Base-by-base conservation (phyloP, 2,113 vertebrate species). In the Tragelaphus imberbis region DNA sequence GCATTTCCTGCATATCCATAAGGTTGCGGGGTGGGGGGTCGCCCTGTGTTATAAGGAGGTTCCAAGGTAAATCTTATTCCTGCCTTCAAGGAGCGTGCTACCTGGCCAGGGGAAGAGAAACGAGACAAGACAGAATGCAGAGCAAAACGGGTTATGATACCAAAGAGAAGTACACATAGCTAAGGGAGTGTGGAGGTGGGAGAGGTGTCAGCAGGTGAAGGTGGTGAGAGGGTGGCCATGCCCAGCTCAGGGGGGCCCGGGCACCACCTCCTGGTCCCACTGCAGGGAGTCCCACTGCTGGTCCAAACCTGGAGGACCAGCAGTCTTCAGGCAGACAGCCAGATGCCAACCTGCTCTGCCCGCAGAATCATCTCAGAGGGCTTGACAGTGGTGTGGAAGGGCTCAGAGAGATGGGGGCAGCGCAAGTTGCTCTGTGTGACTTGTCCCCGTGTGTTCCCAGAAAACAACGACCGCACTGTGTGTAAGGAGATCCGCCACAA, bases 401-500 rank as follows among this genome's bases (percentile, higher is more conserved):
- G 27, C 1, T 6, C 13, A 0, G 8, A 21, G 21, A 23, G 28
- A 5, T 11, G 1, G 5, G 53, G 49, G 79, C 49, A 30, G 17
- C 28, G 30, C 30, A 2, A 4, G 17, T 12, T 5, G 30, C 49
- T 13, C 17, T 53, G 49, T 53, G 5, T 33, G 30, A 81, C 30
- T 33, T 81, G 17, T 30, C 49, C 28, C 10, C 5, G 9, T 53
- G 28, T 53, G 49, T 81, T 16, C 88, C 59, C 85, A 98, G 97
- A 88, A 75, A 93, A 25, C 14, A n/a, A 49, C 1, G 10, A 81
- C 28, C 98, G 98, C n/a, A 98, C 99, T 44, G 99, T 99, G 90
- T 99, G 99, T 98, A 99, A 99, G 65, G 99, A 99, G 98, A 99
- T 99, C 63, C 99, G 99, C 0, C 98, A 99, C 84, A 99, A 99